A percentile compares a stretch with the other conserved stretches of the same genome.
phyloP scores from a whole-genome alignment of 2,113 vertebrate species.

The Apeltes quadracus region DNA sequence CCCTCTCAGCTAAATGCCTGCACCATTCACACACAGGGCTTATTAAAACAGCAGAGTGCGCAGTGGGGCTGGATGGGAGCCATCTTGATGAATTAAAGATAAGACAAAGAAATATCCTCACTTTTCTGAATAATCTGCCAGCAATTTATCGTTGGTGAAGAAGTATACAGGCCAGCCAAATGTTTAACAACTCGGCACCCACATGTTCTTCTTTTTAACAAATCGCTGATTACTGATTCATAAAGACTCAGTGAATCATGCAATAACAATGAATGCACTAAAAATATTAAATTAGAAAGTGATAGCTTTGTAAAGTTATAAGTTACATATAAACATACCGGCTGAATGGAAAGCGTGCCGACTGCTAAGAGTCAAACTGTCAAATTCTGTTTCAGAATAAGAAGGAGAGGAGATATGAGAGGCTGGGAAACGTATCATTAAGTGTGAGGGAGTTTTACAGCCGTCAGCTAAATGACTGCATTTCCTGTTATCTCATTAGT shows the following conservation, averaged over 20 bases:
- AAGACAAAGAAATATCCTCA: not conserved
- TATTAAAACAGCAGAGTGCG: too few species aligned
- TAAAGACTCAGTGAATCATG: not conserved
- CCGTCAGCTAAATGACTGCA: slow-evolving; percentile 69
- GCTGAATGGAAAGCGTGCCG: not conserved
- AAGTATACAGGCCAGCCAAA: not conserved
- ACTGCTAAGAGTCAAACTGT: not conserved
- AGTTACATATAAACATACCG: too few species aligned
- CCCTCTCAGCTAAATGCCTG: slow-evolving; percentile 26
- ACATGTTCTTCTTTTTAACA: not conserved
- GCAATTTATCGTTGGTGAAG: not conserved
- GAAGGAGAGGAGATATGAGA: slow-evolving; percentile 8
- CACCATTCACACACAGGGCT: not conserved
- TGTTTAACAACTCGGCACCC: not conserved
- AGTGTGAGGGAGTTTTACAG: slow-evolving; percentile 57
- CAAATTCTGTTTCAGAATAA: slow-evolving; percentile 31
- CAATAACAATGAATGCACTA: not conserved
- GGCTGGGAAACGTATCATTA: slow-evolving; percentile 54
- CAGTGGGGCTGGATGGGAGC: not conserved
- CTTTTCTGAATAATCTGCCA: not conserved
- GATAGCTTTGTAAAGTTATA: not conserved
- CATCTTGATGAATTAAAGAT: not conserved
- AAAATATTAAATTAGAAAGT: not conserved
- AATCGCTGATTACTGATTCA: not conserved
- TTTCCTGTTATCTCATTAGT: slow-evolving; percentile 71